Evolutionary conservation across 2,888 invertebrate species (phyloP).

Genomic region (Limnephilus marmoratus): DNA sequence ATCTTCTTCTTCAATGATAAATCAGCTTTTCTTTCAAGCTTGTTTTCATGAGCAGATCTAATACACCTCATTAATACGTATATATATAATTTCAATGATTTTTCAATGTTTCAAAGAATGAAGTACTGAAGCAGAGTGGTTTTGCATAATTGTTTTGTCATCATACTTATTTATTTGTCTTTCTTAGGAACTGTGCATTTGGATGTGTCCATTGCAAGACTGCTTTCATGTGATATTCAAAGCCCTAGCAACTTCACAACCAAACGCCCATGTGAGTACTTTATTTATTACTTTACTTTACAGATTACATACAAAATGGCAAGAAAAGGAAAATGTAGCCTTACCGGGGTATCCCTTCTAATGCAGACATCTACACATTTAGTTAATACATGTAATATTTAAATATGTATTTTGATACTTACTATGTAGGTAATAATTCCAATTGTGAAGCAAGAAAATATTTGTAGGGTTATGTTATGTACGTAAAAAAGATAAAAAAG

Average conservation of each 20-base stretch:
- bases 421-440: no score
- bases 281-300: not conserved
- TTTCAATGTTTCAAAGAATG: not conserved
- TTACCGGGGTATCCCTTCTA: no score
- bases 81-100: not conserved
- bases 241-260: constrained; percentile 61
- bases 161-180: not conserved
- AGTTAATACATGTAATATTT: no score
- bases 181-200: constrained; percentile 73
- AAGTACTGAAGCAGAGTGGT: not conserved
- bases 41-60: not conserved
- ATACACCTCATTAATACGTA: not conserved
- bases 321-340: no score
- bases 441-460: no score
- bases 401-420: no score
- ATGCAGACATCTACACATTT: no score
- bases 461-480: no score
- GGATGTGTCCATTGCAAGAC: constrained; percentile 76
- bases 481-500: no score
- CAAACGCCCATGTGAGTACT: constrained; percentile 62
- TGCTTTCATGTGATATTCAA: constrained; percentile 63
- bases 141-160: not conserved
- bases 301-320: no score
- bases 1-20: no score
- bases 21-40: constrained; percentile 47